Evolutionary conservation across 1,140 invertebrate species (phyloP).

Genomic region (Samia ricini): DNA sequence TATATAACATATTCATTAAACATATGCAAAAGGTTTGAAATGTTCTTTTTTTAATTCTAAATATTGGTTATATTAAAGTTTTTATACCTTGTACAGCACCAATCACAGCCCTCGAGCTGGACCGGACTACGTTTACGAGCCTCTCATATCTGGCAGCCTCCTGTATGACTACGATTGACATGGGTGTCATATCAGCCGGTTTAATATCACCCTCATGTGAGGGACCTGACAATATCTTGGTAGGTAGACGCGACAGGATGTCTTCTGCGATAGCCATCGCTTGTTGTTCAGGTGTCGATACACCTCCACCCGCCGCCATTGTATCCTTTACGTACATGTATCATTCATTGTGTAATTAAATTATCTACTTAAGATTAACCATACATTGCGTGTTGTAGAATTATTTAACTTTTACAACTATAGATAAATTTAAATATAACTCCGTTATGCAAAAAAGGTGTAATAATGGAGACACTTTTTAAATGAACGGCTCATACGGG

Average conservation of each 20-base stretch:
- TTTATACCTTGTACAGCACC: constrained; percentile 91
- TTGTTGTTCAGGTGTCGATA: constrained; percentile 82
- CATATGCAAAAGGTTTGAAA: too few species aligned
- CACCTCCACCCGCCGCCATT: constrained; percentile 68
- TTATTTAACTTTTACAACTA: not conserved
- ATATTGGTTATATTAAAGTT: not conserved
- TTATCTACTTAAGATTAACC: too few species aligned
- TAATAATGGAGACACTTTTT: too few species aligned
- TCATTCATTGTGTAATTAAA: not conserved
- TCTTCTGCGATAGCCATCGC: constrained; percentile 84
- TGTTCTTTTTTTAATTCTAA: too few species aligned
- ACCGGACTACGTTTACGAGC: constrained; percentile 85
- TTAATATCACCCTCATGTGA: constrained; percentile 85
- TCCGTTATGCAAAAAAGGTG: too few species aligned
- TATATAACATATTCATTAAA: too few species aligned
- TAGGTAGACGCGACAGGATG: constrained; percentile 85
- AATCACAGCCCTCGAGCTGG: constrained; percentile 87
- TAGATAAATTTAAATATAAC: not conserved
- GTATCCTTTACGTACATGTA: constrained; percentile 41
- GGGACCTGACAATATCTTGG: constrained; percentile 83
- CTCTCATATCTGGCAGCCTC: constrained; percentile 95
- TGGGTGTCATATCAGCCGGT: constrained; percentile 85
- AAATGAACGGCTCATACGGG: too few species aligned
- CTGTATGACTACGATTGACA: constrained; percentile 96
- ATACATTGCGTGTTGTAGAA: not conserved